A percentile compares a stretch with the other conserved stretches of the same genome.
Evolutionary conservation across 2,888 invertebrate species (phyloP).

Genomic region (Mechanitis mazaeus): DNA sequence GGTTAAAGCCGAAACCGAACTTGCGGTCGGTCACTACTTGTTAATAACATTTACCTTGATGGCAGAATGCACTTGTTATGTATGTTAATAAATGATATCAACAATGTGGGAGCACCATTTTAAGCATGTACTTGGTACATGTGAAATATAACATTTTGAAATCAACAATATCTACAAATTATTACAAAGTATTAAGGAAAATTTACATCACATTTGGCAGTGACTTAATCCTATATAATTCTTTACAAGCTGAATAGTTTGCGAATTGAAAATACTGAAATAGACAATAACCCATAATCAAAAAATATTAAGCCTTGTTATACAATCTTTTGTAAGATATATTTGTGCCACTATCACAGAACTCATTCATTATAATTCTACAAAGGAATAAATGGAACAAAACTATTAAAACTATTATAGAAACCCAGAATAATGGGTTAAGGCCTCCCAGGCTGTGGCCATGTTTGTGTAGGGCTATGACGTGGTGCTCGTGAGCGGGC

Average conservation of each 20-base stretch:
- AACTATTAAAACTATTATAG: constrained; percentile 90
- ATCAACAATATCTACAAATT: no score
- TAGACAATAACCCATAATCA: constrained; percentile 2
- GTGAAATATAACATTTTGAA: no score
- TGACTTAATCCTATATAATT: constrained; percentile 11
- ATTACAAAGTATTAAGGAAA: constrained; percentile 1
- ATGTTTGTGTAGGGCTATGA: constrained; percentile 93
- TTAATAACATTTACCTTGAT: no score
- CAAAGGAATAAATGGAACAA: constrained; percentile 95
- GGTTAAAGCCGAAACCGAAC: no score
- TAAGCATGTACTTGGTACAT: no score
- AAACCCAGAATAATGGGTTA: constrained; percentile 94
- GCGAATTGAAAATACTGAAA: constrained; percentile 15
- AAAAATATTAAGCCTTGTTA: constrained; percentile 77
- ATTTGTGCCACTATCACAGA: constrained; percentile 84
- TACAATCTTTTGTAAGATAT: constrained; percentile 82
- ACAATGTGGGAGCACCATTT: no score
- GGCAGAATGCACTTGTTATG: no score
- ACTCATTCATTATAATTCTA: constrained; percentile 93
- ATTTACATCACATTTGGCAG: constrained; percentile 17
- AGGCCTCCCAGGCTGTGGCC: constrained; percentile 93
- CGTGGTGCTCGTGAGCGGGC: constrained; percentile 92
- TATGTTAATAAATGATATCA: no score
- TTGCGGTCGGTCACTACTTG: no score
- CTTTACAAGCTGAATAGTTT: constrained; percentile 5